Evolutionary conservation across 2,113 vertebrate species (phyloP), one percentile per base, ranked within the genome.

Genomic region (Leucopsar rothschildi): DNA sequence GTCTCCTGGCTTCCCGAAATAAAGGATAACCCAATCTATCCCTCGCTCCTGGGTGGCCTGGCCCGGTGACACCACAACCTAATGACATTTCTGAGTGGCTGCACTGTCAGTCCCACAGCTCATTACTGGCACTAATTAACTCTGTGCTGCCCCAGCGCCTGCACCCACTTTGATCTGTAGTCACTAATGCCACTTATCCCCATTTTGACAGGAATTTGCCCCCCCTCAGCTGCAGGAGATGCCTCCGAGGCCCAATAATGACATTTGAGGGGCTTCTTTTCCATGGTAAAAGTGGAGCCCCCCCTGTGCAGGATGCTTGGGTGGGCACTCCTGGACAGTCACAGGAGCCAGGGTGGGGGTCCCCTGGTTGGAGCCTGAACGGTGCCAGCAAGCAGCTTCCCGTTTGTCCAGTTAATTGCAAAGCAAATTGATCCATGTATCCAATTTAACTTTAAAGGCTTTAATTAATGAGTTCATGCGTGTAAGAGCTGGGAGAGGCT

Each of bases 11-110:
- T 65, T 44, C 40, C 59, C 37, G 37, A 8, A 50, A 24, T 24
- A 11, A 19, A 50, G 33, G 44, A 14, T 14, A 50, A 33, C 18
- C 55, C 44, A 27, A 3, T 19, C 64, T 7, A 6, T 29, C 10
- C 6, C n/a, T 61, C 0, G 0, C 44, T 77, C 75, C 64, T 0
- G 0, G 55, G 53, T 7, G 6, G 59, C 66, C 63, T 11, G 12
- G 39, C 68, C 81, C 0, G 0, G 23, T 64, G 72, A 50, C 88
- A 90, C 6, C 5, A 15, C 82, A 52, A 9, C 83, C 55, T 45
- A 1, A 10, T 49, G 84, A 10, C 35, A 45, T 69, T 73, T 73
- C 22, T 40, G 60, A 60, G 76, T 45, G 81, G 70, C 70, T 45
- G 91, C 1, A 0, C 84, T 55, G 63, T 52, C 79, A 35, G 66